Percentiles rank a stretch among this genome's conserved stretches.
These are phyloP conservation scores for Dendrocincla tyrannina DNA, from an alignment of 2,797 vertebrate genomes.

Conservation along the genomic window DNA sequence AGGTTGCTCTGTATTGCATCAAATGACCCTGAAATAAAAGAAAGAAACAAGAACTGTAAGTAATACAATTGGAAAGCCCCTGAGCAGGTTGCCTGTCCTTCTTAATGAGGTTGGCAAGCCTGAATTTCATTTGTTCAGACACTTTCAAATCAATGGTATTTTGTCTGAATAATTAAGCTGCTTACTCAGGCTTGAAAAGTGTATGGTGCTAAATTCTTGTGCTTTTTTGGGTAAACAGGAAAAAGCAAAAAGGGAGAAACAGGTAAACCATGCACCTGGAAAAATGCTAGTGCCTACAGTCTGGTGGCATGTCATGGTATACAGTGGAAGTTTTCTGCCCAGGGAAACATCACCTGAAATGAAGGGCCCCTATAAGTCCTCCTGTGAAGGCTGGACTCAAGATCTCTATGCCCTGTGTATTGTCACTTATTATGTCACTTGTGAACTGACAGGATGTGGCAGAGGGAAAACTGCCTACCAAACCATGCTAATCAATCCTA, in stretches of 20 bases:
- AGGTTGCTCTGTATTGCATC: not conserved
- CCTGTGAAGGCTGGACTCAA: not conserved
- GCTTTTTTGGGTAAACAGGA: not conserved
- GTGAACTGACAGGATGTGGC: not conserved
- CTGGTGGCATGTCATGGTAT: not conserved
- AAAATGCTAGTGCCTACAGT: not conserved
- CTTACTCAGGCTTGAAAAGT: slow-evolving; percentile 12
- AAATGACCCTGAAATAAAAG: slow-evolving; percentile 11
- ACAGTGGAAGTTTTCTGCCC: not conserved
- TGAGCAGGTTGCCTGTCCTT: not conserved
- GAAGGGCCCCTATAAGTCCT: not conserved
- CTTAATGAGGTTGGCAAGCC: not conserved
- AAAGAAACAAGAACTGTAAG: not conserved
- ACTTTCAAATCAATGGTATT: slow-evolving; percentile 32
- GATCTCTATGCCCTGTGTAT: not conserved
- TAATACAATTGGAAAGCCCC: slow-evolving; percentile 2
- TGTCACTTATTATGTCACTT: not conserved
- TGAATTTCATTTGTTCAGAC: slow-evolving; percentile 32
- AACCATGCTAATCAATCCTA: not conserved
- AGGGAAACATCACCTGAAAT: not conserved
- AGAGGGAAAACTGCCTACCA: not conserved
- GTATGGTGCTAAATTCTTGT: not conserved
- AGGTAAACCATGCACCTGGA: not conserved
- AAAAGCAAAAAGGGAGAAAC: not conserved
- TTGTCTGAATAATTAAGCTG: slow-evolving; percentile 56